Evolutionary conservation across 2,113 vertebrate genomes (phyloP).

Genomic region (Caloenas nicobarica): DNA sequence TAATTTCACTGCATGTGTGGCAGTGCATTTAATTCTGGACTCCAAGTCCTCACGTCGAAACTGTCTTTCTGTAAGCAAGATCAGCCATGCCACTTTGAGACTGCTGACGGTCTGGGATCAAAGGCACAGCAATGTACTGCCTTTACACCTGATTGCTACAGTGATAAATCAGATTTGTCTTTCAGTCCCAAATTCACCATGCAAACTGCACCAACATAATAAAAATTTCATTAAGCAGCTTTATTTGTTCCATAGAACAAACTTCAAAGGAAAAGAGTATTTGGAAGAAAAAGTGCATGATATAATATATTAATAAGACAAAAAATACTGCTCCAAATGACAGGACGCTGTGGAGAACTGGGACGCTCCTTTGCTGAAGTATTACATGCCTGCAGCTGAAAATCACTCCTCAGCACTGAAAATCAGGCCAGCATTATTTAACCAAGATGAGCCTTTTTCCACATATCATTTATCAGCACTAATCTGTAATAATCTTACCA

Average conservation of each 20-base stretch:
- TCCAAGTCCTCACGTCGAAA: not conserved
- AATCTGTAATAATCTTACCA: not conserved
- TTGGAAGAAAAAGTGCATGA: not conserved
- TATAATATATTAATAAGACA: not conserved
- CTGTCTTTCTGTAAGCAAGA: not conserved
- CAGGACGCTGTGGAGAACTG: not conserved
- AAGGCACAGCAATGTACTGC: not conserved
- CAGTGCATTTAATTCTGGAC: not conserved
- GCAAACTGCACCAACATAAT: not conserved
- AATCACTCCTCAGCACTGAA: not conserved
- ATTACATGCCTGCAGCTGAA: not conserved
- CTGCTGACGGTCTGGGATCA: not conserved
- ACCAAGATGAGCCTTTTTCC: not conserved
- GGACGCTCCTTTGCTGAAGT: not conserved
- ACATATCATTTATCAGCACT: not conserved
- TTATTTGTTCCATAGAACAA: not conserved
- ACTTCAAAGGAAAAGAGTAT: conserved; percentile 20
- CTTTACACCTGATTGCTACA: not conserved
- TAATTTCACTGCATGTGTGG: not conserved
- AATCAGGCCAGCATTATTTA: not conserved
- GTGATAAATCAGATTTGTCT: not conserved
- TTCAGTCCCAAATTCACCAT: not conserved
- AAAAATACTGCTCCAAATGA: not conserved
- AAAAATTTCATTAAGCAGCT: conserved; percentile 13
- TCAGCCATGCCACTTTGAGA: not conserved